Evolutionary conservation across 2,797 vertebrate genomes (phyloP).

Genomic region (Hapalemur alaotrensis): DNA sequence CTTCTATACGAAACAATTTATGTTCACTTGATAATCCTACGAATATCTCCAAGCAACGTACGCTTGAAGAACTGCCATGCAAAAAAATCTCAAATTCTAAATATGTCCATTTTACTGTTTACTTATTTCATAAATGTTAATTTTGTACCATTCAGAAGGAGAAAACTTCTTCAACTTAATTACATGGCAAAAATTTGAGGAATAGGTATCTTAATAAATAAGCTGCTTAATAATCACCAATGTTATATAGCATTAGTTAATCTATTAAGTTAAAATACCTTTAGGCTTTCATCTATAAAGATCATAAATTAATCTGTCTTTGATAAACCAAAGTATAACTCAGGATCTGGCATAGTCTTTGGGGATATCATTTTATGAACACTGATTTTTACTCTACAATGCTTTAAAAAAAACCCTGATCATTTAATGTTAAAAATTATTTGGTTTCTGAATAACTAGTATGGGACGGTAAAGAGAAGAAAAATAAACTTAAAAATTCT

Average conservation of each 20-base stretch:
- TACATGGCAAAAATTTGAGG: neutral
- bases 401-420: neutral
- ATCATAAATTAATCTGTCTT: neutral
- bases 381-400: neutral
- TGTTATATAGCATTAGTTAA: neutral
- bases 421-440: neutral
- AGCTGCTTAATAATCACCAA: neutral
- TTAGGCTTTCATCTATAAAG: neutral
- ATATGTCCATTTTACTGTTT: neutral
- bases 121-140: neutral
- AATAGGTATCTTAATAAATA: neutral
- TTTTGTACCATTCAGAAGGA: neutral
- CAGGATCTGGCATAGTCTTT: neutral
- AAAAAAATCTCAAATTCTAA: slow-evolving; percentile 42
- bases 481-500: slow-evolving; percentile 69
- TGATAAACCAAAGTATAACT: neutral
- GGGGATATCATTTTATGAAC: neutral
- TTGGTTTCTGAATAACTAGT: neutral
- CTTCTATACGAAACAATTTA: neutral
- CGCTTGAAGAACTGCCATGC: neutral
- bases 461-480: slow-evolving; percentile 15
- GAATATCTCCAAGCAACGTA: neutral
- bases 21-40: neutral
- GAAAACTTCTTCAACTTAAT: neutral
- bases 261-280: neutral